phyloP scores from a whole-genome alignment of 2,888 invertebrate species.

The Exocentrus adspersus region DNA sequence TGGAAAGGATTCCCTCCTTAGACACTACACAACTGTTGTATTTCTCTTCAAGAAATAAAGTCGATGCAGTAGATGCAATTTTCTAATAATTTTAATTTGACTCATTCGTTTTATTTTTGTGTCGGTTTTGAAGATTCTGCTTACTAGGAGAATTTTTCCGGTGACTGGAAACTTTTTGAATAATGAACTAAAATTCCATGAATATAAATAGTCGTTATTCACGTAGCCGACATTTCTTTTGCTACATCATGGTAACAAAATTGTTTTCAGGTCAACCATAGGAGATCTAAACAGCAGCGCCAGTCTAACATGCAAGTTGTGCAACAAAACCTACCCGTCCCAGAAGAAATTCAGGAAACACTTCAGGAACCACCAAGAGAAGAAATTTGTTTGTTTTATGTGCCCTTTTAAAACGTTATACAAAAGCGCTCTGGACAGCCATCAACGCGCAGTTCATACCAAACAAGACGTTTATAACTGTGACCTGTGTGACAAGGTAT shows the following conservation, averaged over 20 bases:
- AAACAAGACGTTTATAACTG: conserved; percentile 15
- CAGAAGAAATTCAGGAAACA: conserved; percentile 31
- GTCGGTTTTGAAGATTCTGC: no score
- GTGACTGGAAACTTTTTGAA: no score
- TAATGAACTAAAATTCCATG: no score
- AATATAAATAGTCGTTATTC: no score
- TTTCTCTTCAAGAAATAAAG: no score
- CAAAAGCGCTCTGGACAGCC: conserved; percentile 5
- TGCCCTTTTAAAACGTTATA: conserved; percentile 8
- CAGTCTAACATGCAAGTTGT: conserved; percentile 30
- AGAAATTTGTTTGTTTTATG: conserved; percentile 20
- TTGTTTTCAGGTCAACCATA: conserved; percentile 1
- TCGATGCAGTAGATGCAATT: no score
- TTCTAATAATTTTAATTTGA: no score
- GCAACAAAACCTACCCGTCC: conserved; percentile 32
- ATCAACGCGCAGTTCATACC: conserved; percentile 2
- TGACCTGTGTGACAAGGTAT: conserved; percentile 10
- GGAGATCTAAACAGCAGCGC: neutral
- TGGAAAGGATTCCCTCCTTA: no score
- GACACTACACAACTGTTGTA: no score
- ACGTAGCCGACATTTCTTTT: neutral
- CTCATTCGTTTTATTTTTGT: no score
- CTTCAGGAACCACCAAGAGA: conserved; percentile 32
- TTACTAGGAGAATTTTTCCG: no score
- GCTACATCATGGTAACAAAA: neutral